Evolutionary conservation across 2,888 invertebrate species (phyloP).

Genomic region (Mamestra brassicae): DNA sequence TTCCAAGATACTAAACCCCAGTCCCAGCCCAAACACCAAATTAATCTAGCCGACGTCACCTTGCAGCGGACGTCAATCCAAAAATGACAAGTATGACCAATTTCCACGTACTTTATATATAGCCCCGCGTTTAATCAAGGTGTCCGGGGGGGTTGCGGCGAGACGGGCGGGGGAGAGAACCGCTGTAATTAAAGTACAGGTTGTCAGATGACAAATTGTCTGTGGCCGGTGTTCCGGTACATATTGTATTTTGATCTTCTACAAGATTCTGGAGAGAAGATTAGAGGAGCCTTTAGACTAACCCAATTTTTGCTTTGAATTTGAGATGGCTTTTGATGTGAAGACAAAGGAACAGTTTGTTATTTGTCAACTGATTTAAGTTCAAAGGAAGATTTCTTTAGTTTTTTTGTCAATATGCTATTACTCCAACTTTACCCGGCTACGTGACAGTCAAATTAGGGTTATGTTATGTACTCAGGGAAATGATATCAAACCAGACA

Average conservation of each 20-base stretch:
- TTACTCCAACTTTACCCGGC: neutral
- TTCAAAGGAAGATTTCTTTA: conserved; percentile 17
- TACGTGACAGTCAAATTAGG: neutral
- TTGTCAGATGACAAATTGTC: conserved; percentile 88
- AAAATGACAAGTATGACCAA: conserved; percentile 74
- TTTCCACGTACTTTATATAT: conserved; percentile 79
- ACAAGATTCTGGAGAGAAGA: conserved; percentile 47
- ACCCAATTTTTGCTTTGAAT: conserved; percentile 33
- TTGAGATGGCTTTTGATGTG: conserved; percentile 39
- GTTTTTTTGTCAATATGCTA: neutral
- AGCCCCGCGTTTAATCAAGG: conserved; percentile 85
- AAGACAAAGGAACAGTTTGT: conserved; percentile 23
- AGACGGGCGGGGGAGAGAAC: conserved; percentile 49
- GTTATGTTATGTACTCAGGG: too few species aligned
- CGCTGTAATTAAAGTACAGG: conserved; percentile 85
- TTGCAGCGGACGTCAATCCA: conserved; percentile 71
- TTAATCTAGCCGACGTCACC: conserved; percentile 62
- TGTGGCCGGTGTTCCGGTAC: conserved; percentile 72
- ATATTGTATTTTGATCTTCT: conserved; percentile 73
- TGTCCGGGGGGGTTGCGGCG: conserved; percentile 71
- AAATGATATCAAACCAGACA: too few species aligned
- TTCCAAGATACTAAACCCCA: conserved; percentile 16
- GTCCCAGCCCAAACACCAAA: conserved; percentile 55
- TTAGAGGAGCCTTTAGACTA: conserved; percentile 26
- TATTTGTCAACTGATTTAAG: conserved; percentile 6